Percentiles rank a stretch among this genome's conserved stretches.
Conservation (phyloP, 2,797 vertebrate species). For the Chelonia mydas region DNA sequence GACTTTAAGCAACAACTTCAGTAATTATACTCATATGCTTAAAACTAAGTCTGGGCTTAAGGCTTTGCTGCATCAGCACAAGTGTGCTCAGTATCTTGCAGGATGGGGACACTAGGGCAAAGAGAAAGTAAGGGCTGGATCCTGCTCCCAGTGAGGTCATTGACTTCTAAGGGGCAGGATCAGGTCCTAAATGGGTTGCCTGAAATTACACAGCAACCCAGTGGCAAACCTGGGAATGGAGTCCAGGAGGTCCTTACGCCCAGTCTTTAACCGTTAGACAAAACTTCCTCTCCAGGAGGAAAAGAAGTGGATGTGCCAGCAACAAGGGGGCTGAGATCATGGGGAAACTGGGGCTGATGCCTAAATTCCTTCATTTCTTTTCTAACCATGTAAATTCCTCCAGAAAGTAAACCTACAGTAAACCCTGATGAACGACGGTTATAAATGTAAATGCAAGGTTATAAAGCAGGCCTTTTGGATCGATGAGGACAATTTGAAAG, state of each 20-base stretch:
- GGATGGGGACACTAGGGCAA: slow-evolving; percentile 29
- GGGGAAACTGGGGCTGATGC: neutral
- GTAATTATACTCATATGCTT: neutral
- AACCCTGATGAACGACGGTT: neutral
- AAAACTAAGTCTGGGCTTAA: neutral
- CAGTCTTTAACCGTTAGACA: neutral
- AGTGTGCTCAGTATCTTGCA: slow-evolving; percentile 25
- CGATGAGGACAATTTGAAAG: neutral
- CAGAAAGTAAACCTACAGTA: neutral
- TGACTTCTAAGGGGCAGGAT: slow-evolving; percentile 10
- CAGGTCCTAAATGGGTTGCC: neutral
- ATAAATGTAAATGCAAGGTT: neutral
- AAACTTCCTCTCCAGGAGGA: neutral
- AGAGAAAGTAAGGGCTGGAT: slow-evolving; percentile 43
- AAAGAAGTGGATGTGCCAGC: neutral
- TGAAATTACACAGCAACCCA: neutral
- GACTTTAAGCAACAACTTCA: neutral
- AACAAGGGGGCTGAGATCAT: neutral
- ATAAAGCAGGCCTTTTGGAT: neutral
- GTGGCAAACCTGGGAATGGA: neutral
- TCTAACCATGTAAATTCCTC: neutral
- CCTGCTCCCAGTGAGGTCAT: neutral
- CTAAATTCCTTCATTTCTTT: neutral
- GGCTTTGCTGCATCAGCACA: neutral
- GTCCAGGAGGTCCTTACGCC: neutral